Base-by-base conservation (phyloP, 2,888 invertebrate species). In the Aporophyla nigra region DNA sequence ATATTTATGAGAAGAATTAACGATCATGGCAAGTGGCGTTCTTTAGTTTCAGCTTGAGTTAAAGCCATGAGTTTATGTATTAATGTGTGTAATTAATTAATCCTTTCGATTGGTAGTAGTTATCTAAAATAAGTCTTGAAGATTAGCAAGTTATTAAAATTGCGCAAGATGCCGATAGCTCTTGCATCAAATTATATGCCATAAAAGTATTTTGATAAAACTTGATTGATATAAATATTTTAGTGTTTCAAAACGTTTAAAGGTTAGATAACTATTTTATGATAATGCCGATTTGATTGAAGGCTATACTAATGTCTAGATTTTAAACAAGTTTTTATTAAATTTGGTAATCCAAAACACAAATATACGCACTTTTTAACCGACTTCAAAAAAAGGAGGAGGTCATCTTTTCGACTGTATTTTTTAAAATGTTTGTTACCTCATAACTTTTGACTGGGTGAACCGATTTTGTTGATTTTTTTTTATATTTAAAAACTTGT, bases 101-200 rank as follows among this genome's bases (percentile, higher is more conserved):
- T 67, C 43, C n/a, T 68, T 43, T 46, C 5, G 7, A 19, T 49
- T 56, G 0, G 9, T 40, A 1, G 4, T 65, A n/a, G n/a, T n/a
- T n/a, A 49, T 72, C 33, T 19, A n/a, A 63, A 24, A 54, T 12
- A 6, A 40, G 14, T 58, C 24, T 33, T 10, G 1, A 40, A 54
- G 72, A 80, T 72, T 72, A 82, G 16, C 27, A 54, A 33, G 5
- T 19, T 46, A 59, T 65, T 51, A 27, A 68, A 63, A 21, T 83
- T 83, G 59, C 21, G 81, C 24, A 81, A 81, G 33, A 33, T 27
- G 0, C 53, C 21, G 40, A 40, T 67, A 21, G 7, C 46, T 24
- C 9, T 82, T 76, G 27, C 49, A n/a, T 62, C 27, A 69, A 66
- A 33, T 24, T 56, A 62, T 9, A 56, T 16, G 16, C 46, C 40